phyloP scores from a whole-genome alignment of 2,888 invertebrate species.

The Anodontia alba region DNA sequence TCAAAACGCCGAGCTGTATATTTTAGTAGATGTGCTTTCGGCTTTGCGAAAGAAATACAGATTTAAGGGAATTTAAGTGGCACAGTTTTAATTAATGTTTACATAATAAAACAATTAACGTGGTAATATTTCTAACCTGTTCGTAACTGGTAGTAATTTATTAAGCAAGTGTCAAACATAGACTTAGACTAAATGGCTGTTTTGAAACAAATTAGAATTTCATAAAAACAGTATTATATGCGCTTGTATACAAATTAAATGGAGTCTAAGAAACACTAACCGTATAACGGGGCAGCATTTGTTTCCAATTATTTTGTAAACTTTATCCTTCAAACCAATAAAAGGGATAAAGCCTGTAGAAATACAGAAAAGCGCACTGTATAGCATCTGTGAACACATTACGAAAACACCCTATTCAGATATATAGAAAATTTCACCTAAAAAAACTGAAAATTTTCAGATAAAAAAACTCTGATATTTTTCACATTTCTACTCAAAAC shows the following conservation, averaged over 20 bases:
- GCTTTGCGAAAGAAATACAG: constrained; percentile 1
- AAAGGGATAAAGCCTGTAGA: background rate
- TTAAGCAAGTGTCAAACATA: constrained; percentile 53
- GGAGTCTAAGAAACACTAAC: background rate
- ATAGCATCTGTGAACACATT: no score
- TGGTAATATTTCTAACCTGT: constrained; percentile 29
- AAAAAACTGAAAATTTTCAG: no score
- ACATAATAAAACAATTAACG: constrained; percentile 54
- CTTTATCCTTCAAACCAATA: background rate
- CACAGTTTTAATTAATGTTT: constrained; percentile 65
- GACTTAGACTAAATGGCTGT: constrained; percentile 50
- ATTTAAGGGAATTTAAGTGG: constrained; percentile 46
- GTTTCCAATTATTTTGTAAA: constrained; percentile 35
- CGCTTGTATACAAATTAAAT: constrained; percentile 8
- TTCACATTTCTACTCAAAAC: no score
- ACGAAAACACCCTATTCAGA: no score
- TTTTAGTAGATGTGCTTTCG: background rate
- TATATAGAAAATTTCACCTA: no score
- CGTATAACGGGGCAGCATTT: constrained; percentile 24
- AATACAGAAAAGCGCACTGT: no score
- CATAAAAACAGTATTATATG: constrained; percentile 24
- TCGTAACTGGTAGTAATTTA: constrained; percentile 22
- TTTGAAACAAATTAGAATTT: constrained; percentile 60
- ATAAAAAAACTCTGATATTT: no score
- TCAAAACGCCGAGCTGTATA: background rate